These are phyloP conservation scores for Myrmecophaga tridactyla DNA, from an alignment of 2,113 vertebrate genomes.

Conservation along the genomic window DNA sequence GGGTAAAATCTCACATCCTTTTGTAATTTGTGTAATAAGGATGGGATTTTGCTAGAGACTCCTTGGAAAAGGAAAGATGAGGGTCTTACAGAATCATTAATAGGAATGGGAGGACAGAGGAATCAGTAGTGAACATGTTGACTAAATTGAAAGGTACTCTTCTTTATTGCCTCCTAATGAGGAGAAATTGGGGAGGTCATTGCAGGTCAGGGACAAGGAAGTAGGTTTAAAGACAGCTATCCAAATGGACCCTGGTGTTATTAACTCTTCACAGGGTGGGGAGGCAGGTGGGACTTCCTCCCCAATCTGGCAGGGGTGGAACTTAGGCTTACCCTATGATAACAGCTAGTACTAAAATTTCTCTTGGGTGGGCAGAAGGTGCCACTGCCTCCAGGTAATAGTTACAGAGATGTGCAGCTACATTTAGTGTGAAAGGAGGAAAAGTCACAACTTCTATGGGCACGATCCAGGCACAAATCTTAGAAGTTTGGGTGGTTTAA, in stretches of 20 bases:
- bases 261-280: background rate
- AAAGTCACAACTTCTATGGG: background rate
- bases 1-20: background rate
- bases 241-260: background rate
- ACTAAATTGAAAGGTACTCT: background rate
- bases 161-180: background rate
- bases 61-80: background rate
- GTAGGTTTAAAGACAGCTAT: background rate
- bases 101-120: background rate
- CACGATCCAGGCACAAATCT: background rate
- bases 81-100: fast-evolving
- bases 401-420: background rate
- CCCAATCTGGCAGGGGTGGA: background rate
- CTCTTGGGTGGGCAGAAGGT: background rate
- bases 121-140: background rate
- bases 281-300: background rate
- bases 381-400: background rate
- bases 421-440: background rate
- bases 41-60: background rate
- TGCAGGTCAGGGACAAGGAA: background rate
- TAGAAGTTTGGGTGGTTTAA: background rate
- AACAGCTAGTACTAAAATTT: background rate
- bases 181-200: background rate
- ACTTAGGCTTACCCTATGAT: background rate
- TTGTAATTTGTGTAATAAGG: background rate